phyloP scores from a whole-genome alignment of 1,140 invertebrate species.

The Penaeus japonicus region DNA sequence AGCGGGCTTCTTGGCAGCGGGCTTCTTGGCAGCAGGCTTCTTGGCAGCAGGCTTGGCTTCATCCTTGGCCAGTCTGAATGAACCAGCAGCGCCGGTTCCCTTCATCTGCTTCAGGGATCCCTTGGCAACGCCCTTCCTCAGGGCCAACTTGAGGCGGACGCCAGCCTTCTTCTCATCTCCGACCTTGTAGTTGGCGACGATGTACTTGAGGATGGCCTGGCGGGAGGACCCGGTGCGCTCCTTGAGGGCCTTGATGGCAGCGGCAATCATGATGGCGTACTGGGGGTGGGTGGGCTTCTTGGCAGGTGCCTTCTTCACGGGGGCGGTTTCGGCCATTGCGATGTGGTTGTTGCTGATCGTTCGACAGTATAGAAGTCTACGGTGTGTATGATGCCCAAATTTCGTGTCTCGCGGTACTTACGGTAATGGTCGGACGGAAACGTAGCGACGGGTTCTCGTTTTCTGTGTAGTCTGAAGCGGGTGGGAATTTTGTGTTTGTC shows the following conservation, averaged over 20 bases:
- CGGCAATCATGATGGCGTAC: constrained; percentile 39
- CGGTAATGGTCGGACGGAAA: constrained; percentile 38
- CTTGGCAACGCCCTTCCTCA: constrained; percentile 27
- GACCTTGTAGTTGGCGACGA: constrained; percentile 35
- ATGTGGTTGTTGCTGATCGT: not conserved
- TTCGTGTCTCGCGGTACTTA: not conserved
- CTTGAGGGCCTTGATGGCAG: constrained; percentile 20
- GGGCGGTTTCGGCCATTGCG: constrained; percentile 32
- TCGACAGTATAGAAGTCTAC: not conserved
- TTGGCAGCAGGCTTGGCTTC: constrained; percentile 14
- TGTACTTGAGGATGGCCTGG: constrained; percentile 46
- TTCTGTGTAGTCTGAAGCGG: not conserved
- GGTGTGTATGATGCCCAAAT: not conserved
- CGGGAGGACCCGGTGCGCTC: constrained; percentile 38
- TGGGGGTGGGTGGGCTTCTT: constrained; percentile 41
- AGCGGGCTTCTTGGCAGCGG: not conserved
- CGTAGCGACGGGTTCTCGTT: constrained; percentile 45
- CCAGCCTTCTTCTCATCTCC: constrained; percentile 49
- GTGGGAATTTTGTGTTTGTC: too few relatives aligned
- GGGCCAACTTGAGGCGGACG: constrained; percentile 27
- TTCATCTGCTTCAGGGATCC: constrained; percentile 43
- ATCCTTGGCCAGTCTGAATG: constrained; percentile 43
- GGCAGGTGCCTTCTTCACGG: constrained; percentile 21
- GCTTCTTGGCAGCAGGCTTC: constrained; percentile 35
- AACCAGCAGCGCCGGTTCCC: constrained; percentile 45